A percentile compares a stretch with the other conserved stretches of the same genome.
Evolutionary conservation across 1,140 invertebrate genomes (phyloP).

Genomic region (Rhynchophorus ferrugineus): DNA sequence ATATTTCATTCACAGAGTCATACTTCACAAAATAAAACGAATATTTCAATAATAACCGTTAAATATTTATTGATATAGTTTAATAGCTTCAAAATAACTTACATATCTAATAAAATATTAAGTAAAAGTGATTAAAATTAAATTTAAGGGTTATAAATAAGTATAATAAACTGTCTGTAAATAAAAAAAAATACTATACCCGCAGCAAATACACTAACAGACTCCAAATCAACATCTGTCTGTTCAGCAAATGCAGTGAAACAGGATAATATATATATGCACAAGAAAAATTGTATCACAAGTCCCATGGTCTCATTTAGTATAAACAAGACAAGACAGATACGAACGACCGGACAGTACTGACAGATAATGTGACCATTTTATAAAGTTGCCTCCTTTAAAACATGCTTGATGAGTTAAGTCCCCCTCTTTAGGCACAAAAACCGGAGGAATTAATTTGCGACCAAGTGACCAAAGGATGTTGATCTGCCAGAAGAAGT

Average conservation of each 20-base stretch:
- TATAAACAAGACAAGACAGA: conserved; percentile 12
- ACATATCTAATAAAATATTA: background rate
- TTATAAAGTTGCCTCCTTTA: conserved; percentile 37
- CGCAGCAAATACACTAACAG: conserved; percentile 25
- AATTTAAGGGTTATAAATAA: background rate
- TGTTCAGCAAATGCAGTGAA: conserved; percentile 10
- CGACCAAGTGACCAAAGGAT: conserved; percentile 21
- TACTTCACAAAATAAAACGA: too few relatives aligned
- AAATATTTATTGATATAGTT: background rate
- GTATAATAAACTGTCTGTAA: background rate
- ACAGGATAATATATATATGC: conserved; percentile 25
- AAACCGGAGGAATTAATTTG: conserved; percentile 23
- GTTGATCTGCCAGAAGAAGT: conserved; percentile 13
- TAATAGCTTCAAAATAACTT: background rate
- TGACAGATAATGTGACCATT: conserved; percentile 29
- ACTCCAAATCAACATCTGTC: conserved; percentile 18
- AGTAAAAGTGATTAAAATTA: background rate
- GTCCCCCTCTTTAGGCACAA: conserved; percentile 26
- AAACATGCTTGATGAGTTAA: conserved; percentile 24
- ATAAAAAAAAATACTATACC: conserved; percentile 12
- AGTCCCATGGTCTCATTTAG: conserved; percentile 22
- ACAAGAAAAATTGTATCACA: conserved; percentile 24
- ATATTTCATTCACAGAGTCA: too few relatives aligned
- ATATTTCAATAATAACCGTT: too few relatives aligned
- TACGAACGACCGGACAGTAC: conserved; percentile 18